Conservation (phyloP, 1,140 invertebrate genomes). For the Drosophila guanche region DNA sequence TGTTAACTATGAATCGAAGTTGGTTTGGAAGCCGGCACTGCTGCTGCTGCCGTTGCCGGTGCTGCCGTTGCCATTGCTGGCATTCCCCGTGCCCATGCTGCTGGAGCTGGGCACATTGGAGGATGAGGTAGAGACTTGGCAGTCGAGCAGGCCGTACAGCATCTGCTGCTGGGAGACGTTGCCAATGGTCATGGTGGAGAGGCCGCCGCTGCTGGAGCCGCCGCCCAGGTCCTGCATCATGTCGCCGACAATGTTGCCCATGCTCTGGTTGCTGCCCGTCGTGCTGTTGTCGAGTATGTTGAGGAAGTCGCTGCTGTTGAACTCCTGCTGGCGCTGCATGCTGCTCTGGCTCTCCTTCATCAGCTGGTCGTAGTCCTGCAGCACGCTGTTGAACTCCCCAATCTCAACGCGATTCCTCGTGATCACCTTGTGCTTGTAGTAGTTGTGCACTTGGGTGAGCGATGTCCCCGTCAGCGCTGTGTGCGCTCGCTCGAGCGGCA, state of each 20-base stretch:
- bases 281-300: slow-evolving; percentile 72
- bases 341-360: slow-evolving; percentile 82
- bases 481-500: slow-evolving; percentile 71
- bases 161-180: slow-evolving; percentile 39
- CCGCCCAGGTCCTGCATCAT: slow-evolving; percentile 67
- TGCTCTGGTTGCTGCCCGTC: slow-evolving; percentile 57
- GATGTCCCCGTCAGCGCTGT: slow-evolving; percentile 67
- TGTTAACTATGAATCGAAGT: slow-evolving; percentile 30
- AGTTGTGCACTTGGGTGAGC: slow-evolving; percentile 77
- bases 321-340: slow-evolving; percentile 73
- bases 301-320: slow-evolving; percentile 75
- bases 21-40: slow-evolving; percentile 31
- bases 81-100: slow-evolving; percentile 5
- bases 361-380: slow-evolving; percentile 79
- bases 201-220: slow-evolving; percentile 54
- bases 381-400: slow-evolving; percentile 70
- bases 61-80: neutral
- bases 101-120: slow-evolving; percentile 39
- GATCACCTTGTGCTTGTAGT: slow-evolving; percentile 82
- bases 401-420: slow-evolving; percentile 73
- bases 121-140: slow-evolving; percentile 42
- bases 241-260: slow-evolving; percentile 57
- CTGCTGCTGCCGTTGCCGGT: slow-evolving; percentile 31
- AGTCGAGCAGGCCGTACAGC: slow-evolving; percentile 55
- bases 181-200: slow-evolving; percentile 31